Conservation (phyloP, 2,888 invertebrate genomes). For the Stramonita haemastoma region DNA sequence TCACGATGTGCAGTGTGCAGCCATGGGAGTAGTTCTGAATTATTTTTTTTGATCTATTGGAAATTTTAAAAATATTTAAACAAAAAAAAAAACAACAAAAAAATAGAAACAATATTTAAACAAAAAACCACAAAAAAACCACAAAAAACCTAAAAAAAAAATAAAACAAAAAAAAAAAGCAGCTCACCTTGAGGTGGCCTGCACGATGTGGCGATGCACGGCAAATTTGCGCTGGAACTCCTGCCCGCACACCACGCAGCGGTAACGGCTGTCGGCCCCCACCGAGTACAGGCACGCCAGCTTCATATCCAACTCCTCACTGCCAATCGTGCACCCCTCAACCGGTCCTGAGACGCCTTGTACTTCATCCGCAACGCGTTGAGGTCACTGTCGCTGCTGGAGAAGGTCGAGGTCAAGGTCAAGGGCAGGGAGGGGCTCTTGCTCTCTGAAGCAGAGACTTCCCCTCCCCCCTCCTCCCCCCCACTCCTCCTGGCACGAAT, state of each 20-base stretch:
- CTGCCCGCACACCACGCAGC: conserved; percentile 50
- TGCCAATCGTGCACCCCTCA: conserved; percentile 46
- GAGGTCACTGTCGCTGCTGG: neutral
- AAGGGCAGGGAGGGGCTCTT: neutral
- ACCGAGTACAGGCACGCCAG: conserved; percentile 50
- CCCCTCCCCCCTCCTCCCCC: neutral
- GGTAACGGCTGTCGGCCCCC: conserved; percentile 34
- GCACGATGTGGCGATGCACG: conserved; percentile 53
- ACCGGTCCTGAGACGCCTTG: conserved; percentile 24
- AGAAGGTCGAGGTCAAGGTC: neutral
- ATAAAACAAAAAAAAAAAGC: no score
- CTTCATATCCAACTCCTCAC: conserved; percentile 52
- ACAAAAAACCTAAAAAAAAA: no score
- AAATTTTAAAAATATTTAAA: no score
- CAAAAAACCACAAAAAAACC: no score
- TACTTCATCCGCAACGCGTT: conserved; percentile 11
- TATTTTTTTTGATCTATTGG: no score
- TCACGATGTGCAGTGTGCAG: no score
- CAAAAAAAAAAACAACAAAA: no score
- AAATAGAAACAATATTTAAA: no score
- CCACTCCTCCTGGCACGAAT: conserved; percentile 35
- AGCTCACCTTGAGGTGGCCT: conserved; percentile 48
- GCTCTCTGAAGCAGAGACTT: neutral
- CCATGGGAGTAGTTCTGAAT: no score
- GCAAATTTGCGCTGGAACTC: conserved; percentile 55